Percentiles rank a stretch among this genome's conserved stretches.
Conservation (phyloP, 2,113 vertebrate genomes). For the Hemiprocne comata region DNA sequence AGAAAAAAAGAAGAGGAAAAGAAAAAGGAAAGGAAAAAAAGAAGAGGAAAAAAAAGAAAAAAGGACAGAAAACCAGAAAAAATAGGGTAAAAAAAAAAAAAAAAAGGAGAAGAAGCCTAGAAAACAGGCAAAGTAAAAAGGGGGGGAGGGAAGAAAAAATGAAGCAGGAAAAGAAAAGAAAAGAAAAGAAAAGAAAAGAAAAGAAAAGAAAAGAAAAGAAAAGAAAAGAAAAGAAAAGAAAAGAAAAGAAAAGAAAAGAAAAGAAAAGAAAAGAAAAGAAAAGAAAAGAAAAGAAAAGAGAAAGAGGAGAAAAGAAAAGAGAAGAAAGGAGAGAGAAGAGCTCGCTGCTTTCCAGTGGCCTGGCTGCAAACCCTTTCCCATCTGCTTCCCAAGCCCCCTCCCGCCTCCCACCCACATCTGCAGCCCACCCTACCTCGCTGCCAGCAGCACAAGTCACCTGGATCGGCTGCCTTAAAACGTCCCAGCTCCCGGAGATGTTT, state of each 20-base stretch:
- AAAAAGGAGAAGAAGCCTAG: too few species aligned
- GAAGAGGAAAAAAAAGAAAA: neutral
- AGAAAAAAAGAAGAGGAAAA: too few species aligned
- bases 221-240: accelerated
- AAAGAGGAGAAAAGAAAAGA: accelerated
- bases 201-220: accelerated
- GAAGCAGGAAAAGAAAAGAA: accelerated
- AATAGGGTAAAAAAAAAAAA: too few species aligned
- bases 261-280: accelerated
- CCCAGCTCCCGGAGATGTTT: neutral
- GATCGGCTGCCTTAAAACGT: neutral
- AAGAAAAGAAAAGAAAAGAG: accelerated
- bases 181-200: accelerated
- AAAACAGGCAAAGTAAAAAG: neutral
- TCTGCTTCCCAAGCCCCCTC: slow-evolving; percentile 21
- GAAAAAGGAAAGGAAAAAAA: accelerated
- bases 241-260: too few species aligned
- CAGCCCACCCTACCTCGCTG: slow-evolving; percentile 30
- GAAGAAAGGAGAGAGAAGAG: neutral
- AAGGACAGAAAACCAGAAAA: too few species aligned
- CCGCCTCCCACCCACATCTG: slow-evolving; percentile 12
- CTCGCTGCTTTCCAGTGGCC: neutral
- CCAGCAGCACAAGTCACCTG: slow-evolving; percentile 33
- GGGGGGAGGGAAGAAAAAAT: accelerated
- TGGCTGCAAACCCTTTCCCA: neutral